Evolutionary conservation across 2,797 vertebrate genomes (phyloP).

Genomic region (Syncerus caffer): DNA sequence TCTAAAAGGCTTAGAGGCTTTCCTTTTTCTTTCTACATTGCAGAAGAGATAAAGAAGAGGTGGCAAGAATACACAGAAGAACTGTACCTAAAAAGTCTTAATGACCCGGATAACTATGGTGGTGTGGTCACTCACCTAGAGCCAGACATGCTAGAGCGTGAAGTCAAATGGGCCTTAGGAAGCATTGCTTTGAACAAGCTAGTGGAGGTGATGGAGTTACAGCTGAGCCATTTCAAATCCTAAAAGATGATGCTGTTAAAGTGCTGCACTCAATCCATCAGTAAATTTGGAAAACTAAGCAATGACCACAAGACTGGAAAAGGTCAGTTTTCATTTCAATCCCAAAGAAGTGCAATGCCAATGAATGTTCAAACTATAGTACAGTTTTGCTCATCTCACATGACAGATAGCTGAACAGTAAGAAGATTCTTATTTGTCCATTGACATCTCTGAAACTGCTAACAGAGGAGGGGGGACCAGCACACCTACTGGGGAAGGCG

Average conservation of each 20-base stretch:
- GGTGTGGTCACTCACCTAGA: not conserved
- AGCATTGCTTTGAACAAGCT: not conserved
- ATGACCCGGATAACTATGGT: not conserved
- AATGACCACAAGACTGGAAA: not conserved
- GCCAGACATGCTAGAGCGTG: not conserved
- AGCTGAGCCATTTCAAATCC: not conserved
- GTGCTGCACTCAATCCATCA: not conserved
- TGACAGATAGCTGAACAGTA: not conserved
- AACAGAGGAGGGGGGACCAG: not conserved
- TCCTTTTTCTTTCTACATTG: not conserved
- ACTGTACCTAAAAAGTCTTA: not conserved
- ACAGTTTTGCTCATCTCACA: not conserved
- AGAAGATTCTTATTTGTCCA: not conserved
- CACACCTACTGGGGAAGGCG: no score
- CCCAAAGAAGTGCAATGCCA: not conserved
- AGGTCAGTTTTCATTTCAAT: not conserved
- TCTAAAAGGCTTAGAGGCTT: not conserved
- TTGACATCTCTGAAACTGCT: not conserved
- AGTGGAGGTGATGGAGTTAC: not conserved
- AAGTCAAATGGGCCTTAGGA: not conserved
- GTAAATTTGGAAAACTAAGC: not conserved
- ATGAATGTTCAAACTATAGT: not conserved
- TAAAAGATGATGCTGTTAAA: not conserved
- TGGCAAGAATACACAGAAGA: not conserved
- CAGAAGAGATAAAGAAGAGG: not conserved